Percentiles rank a stretch among this genome's conserved stretches.
phyloP scores from a whole-genome alignment of 1,140 invertebrate species.

The Bombus fervidus region DNA sequence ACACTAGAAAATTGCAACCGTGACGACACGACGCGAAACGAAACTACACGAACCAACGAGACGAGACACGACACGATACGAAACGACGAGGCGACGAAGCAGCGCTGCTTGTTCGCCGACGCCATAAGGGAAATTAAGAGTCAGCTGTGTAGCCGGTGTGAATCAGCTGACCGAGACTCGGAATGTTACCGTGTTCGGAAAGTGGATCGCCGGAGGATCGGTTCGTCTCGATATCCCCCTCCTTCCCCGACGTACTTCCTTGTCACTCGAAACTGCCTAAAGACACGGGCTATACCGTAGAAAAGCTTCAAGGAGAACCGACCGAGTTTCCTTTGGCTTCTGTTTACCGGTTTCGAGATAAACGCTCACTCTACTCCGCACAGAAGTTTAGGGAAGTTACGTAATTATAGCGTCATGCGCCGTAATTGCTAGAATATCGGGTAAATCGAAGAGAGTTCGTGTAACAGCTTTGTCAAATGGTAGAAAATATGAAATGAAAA shows the following conservation, averaged over 20 bases:
- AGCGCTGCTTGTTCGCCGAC: background rate
- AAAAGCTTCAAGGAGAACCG: background rate
- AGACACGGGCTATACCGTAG: no score
- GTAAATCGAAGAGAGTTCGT: background rate
- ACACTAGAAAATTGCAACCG: slow-evolving; percentile 50
- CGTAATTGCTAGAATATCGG: background rate
- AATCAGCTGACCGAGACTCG: slow-evolving; percentile 66
- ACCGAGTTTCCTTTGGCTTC: background rate
- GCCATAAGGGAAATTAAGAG: slow-evolving; percentile 50
- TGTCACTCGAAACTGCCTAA: background rate
- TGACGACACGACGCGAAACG: background rate
- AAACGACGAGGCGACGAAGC: background rate
- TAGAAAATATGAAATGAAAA: background rate
- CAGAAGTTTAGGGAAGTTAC: background rate
- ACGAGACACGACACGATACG: background rate
- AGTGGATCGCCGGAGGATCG: slow-evolving; percentile 14
- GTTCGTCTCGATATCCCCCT: background rate
- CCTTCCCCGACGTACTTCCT: background rate
- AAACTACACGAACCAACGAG: background rate
- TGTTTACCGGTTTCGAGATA: background rate
- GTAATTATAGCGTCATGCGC: background rate
- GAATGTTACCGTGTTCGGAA: slow-evolving; percentile 13
- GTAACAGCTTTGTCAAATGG: no score
- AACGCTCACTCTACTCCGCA: background rate
- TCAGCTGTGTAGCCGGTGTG: slow-evolving; percentile 58